A percentile compares a stretch with the other conserved stretches of the same genome.
phyloP scores from a whole-genome alignment of 1,140 invertebrate genomes.

The Euura saliciscinereae region DNA sequence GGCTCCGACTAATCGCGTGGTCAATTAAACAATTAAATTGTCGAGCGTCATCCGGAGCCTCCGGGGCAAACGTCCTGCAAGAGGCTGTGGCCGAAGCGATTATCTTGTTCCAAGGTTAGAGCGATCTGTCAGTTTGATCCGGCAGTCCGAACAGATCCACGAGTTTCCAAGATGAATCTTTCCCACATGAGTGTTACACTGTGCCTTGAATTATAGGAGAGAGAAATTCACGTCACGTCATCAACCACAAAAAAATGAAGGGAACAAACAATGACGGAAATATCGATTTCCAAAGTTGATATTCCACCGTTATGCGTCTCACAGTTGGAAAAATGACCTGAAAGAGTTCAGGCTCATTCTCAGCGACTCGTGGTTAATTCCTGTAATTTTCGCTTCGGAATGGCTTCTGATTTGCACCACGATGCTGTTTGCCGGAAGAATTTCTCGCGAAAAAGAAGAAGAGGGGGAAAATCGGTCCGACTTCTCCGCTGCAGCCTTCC shows the following conservation, averaged over 20 bases:
- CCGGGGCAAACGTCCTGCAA: neutral
- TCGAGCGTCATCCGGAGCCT: conserved; percentile 17
- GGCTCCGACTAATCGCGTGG: conserved; percentile 11
- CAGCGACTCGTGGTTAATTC: conserved; percentile 51
- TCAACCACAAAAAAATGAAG: no score
- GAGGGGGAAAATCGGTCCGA: conserved; percentile 7
- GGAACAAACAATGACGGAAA: no score
- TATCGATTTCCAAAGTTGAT: no score
- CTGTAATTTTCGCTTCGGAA: conserved; percentile 57
- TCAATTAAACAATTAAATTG: conserved; percentile 48
- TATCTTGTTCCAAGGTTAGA: conserved; percentile 7
- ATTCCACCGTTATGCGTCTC: no score
- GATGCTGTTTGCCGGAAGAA: conserved; percentile 12
- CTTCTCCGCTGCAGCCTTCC: conserved; percentile 9
- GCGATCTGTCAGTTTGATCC: conserved; percentile 3
- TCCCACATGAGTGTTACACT: no score
- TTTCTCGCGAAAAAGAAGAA: neutral
- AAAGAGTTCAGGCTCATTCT: conserved; percentile 16
- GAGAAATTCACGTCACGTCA: no score
- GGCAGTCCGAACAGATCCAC: neutral
- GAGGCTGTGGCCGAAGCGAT: neutral
- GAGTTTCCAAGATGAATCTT: neutral
- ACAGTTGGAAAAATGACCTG: neutral
- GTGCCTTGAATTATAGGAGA: no score
- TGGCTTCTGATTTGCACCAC: conserved; percentile 49